Base-by-base conservation (phyloP, 2,113 vertebrate genomes). In the Polypterus senegalus region DNA sequence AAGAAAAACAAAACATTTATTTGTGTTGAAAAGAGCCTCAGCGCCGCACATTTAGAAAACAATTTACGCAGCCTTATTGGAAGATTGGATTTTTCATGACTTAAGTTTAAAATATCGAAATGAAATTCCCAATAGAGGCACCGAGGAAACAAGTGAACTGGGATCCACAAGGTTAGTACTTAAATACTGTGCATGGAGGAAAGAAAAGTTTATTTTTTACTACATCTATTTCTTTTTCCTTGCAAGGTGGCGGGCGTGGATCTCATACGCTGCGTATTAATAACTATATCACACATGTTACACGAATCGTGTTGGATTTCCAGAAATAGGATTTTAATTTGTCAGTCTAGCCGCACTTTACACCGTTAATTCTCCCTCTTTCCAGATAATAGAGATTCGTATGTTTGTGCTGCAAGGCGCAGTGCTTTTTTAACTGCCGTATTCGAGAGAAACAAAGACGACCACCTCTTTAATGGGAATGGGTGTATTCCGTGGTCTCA, bases 51-150 rank as follows among this genome's bases (percentile, higher is more conserved):
- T 61, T 73, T 70, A 66, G 73, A 80, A 76, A 76, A 63, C 76
- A 74, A 76, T 79, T 83, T 76, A 67, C 74, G 73, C 78, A 70
- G 69, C 71, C 66, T 54, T 59, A 62, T 78, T 66, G 65, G 69
- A 70, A 69, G 76, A 69, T 74, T 79, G 78, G 72, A 78, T 74
- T 73, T 64, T 65, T 59, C 67, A 51, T 75, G 78, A 67, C 67
- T 75, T 79, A 69, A 77, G 75, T 72, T 69, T 71, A 76, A 83
- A 81, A 81, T 81, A 80, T 71, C 89, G 83, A 84, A 70, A 98
- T 98, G 96, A 98, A 97, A 97, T 98, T 97, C 88, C 94, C 94
- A 86, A 86, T 95, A 70, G 94, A 98, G 83, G 92, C 78, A 77
- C 93, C 89, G 73, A 89, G 90, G 72, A 98, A 98, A 84, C 91